These are phyloP conservation scores for Megaptera novaeangliae DNA, from an alignment of 2,113 vertebrate genomes.

Conservation along the genomic window DNA sequence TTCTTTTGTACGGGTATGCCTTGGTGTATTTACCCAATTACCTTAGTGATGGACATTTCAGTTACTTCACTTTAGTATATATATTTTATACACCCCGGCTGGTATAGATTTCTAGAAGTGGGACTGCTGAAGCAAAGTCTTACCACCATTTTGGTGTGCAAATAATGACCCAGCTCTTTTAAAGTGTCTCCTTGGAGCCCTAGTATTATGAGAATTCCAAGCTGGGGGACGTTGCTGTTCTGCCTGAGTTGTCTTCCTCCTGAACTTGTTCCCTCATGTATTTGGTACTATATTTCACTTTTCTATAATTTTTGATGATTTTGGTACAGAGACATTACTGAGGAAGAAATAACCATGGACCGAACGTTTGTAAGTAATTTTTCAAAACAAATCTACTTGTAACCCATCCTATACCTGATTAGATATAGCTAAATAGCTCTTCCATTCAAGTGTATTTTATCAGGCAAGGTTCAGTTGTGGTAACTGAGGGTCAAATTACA, in stretches of 20 bases:
- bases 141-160: neutral
- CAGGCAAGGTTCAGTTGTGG: neutral
- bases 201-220: neutral
- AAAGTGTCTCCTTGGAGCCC: neutral
- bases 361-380: slow-evolving; percentile 55
- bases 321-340: slow-evolving; percentile 50
- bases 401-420: neutral
- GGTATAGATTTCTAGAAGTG: neutral
- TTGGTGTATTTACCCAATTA: neutral
- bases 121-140: neutral
- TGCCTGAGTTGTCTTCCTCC: neutral
- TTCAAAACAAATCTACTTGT: slow-evolving; percentile 22
- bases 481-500: neutral
- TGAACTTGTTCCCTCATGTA: neutral
- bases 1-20: neutral
- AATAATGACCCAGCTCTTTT: neutral
- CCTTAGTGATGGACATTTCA: neutral
- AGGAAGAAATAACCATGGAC: slow-evolving; percentile 47
- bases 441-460: neutral
- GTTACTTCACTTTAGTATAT: neutral
- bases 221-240: neutral
- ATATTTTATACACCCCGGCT: neutral
- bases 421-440: slow-evolving; percentile 27
- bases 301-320: slow-evolving; percentile 26
- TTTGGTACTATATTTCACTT: slow-evolving; percentile 26